Evolutionary conservation across 53 echinoderm and acorn worm species (phyloP).

Genomic region (Stichopus horrens): DNA sequence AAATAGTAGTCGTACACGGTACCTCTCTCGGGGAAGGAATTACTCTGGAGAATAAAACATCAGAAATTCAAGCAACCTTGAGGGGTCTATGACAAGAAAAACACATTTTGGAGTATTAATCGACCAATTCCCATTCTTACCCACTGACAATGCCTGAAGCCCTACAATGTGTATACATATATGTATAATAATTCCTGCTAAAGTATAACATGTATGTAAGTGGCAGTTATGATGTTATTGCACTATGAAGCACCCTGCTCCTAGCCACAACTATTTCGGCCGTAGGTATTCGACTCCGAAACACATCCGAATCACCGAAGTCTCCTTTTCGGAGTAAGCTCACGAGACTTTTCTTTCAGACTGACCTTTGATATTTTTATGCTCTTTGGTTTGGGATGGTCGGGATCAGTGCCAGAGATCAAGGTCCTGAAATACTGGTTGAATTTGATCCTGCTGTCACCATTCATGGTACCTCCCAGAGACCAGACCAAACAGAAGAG

Average conservation of each 20-base stretch:
- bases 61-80: neutral
- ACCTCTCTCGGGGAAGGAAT: slow-evolving; percentile 94
- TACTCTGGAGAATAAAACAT: slow-evolving; percentile 65
- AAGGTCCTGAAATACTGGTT: slow-evolving; percentile 92
- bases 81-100: neutral
- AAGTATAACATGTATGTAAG: too few relatives aligned
- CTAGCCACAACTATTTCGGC: too few relatives aligned
- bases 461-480: slow-evolving; percentile 85
- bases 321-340: too few relatives aligned
- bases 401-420: slow-evolving; percentile 90
- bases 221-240: too few relatives aligned
- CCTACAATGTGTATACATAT: too few relatives aligned
- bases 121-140: neutral
- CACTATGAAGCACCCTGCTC: too few relatives aligned
- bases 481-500: slow-evolving; percentile 95
- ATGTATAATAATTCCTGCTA: too few relatives aligned
- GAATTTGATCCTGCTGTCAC: slow-evolving; percentile 91
- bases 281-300: too few relatives aligned
- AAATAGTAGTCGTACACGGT: slow-evolving; percentile 95
- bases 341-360: neutral
- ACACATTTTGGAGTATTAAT: neutral
- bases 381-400: slow-evolving; percentile 99
- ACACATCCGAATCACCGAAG: too few relatives aligned
- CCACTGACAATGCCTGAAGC: too few relatives aligned
- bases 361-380: slow-evolving; percentile 98